Conservation (phyloP, 2,113 vertebrate species). For the Xiphophorus maculatus region DNA sequence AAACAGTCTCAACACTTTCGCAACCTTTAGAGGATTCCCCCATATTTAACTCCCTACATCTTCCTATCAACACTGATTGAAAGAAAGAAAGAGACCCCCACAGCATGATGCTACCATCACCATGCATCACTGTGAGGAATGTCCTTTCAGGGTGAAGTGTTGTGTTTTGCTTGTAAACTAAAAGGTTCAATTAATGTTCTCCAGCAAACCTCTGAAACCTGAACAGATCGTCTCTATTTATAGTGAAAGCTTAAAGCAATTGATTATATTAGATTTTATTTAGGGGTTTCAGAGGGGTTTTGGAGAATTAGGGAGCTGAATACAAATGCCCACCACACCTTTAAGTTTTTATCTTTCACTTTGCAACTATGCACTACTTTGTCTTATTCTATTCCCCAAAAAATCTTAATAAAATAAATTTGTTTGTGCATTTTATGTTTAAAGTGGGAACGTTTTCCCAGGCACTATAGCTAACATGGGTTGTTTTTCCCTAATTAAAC, state of each 20-base stretch:
- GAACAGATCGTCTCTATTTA: too few species aligned
- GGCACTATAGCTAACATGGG: neutral
- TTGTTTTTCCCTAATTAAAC: neutral
- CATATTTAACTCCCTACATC: neutral
- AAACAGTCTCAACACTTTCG: neutral
- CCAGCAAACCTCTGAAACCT: too few species aligned
- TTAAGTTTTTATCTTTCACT: neutral
- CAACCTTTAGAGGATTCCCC: neutral
- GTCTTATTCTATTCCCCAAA: neutral
- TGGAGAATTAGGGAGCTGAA: neutral
- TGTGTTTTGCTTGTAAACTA: too few species aligned
- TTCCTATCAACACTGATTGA: too few species aligned
- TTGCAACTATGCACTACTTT: neutral
- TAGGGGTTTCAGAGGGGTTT: neutral
- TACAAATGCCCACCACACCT: neutral
- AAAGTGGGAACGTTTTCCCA: too few species aligned
- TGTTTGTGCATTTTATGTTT: too few species aligned
- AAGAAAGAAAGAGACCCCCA: too few species aligned
- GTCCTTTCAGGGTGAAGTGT: too few species aligned
- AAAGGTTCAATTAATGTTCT: too few species aligned
- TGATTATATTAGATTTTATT: neutral
- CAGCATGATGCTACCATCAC: too few species aligned
- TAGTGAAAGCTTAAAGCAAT: neutral
- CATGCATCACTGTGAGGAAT: too few species aligned
- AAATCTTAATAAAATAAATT: neutral